Evolutionary conservation across 2,888 invertebrate species (phyloP).

Genomic region (Noctua fimbriata): DNA sequence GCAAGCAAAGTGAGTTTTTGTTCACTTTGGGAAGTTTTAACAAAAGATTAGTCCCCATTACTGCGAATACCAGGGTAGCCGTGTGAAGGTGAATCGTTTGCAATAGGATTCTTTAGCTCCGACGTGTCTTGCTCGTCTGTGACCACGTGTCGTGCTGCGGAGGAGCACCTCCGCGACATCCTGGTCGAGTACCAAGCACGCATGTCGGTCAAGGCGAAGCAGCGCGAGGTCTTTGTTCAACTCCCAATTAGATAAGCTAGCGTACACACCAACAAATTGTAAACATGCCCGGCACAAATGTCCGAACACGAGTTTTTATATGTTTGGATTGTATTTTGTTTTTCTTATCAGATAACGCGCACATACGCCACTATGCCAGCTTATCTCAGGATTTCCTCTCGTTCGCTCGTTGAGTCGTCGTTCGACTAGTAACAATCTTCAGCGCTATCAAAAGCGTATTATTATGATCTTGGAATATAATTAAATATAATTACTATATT

Average conservation of each 20-base stretch:
- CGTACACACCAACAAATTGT: constrained; percentile 43
- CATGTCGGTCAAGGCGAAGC: constrained; percentile 54
- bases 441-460: constrained; percentile 40
- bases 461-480: constrained; percentile 57
- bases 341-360: constrained; percentile 57
- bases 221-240: constrained; percentile 37
- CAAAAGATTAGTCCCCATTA: constrained; percentile 1
- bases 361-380: constrained; percentile 28
- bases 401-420: constrained; percentile 30
- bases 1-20: background rate
- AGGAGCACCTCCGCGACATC: constrained; percentile 16
- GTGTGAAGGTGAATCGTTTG: background rate
- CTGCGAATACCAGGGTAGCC: background rate
- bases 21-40: background rate
- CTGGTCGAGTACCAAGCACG: constrained; percentile 20
- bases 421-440: constrained; percentile 45
- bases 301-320: constrained; percentile 54
- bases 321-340: constrained; percentile 58
- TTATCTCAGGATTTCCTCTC: constrained; percentile 62
- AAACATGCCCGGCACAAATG: constrained; percentile 51
- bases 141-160: background rate
- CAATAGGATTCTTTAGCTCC: background rate
- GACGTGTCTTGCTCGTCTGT: background rate
- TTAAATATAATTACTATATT: constrained; percentile 61
- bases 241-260: constrained; percentile 56